These are phyloP conservation scores for Cheumatopsyche charites DNA, from an alignment of 1,140 invertebrate species.

Conservation along the genomic window DNA sequence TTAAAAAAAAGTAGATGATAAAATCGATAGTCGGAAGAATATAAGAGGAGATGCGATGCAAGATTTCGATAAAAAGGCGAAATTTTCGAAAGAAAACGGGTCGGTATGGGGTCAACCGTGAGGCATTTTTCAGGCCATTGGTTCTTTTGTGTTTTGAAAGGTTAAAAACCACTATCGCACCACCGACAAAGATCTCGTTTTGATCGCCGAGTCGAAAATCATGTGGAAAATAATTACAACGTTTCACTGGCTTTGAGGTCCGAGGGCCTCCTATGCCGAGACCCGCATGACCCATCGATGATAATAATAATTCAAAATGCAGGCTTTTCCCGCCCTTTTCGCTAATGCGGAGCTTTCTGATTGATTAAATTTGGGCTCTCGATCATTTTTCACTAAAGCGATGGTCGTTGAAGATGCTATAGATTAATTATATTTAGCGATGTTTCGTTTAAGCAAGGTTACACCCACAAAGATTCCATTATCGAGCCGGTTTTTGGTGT, in stretches of 20 bases:
- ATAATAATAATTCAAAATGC: too few species aligned
- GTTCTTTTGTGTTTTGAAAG: slow-evolving; percentile 32
- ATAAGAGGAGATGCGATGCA: slow-evolving; percentile 11
- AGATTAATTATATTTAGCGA: too few species aligned
- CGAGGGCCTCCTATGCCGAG: too few species aligned
- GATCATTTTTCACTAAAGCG: too few species aligned
- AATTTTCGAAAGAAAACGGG: slow-evolving; percentile 25
- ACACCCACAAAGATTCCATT: too few species aligned
- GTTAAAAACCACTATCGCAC: slow-evolving; percentile 33
- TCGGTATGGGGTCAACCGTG: slow-evolving; percentile 29
- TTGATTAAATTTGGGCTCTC: too few species aligned
- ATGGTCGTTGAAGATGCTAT: too few species aligned
- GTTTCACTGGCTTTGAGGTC: neutral
- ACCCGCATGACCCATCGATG: too few species aligned
- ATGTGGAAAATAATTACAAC: slow-evolving; percentile 17
- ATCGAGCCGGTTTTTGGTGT: too few species aligned
- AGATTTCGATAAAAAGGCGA: slow-evolving; percentile 8
- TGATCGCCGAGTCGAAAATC: slow-evolving; percentile 27
- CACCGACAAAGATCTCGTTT: slow-evolving; percentile 6
- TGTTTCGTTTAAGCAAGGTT: too few species aligned
- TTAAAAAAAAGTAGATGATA: slow-evolving; percentile 4
- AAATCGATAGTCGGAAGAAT: neutral
- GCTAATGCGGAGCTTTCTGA: too few species aligned
- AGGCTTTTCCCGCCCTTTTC: too few species aligned
- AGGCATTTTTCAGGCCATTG: slow-evolving; percentile 34